phyloP scores from a whole-genome alignment of 1,140 invertebrate species.

The Luehdorfia chinensis region DNA sequence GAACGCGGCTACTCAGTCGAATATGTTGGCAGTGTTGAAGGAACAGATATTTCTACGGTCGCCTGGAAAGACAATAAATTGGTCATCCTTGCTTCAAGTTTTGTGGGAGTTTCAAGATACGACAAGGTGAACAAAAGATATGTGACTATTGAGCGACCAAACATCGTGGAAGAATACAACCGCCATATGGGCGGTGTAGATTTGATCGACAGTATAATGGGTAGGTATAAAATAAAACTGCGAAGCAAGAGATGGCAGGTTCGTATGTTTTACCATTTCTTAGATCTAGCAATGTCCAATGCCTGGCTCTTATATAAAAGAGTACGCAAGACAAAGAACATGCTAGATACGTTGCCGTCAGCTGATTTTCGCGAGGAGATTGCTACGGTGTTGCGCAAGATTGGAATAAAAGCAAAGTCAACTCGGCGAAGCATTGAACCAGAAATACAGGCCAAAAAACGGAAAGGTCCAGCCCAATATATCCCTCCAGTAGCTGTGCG shows the following conservation, averaged over 20 bases:
- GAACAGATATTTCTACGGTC: not conserved
- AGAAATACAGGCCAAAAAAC: conserved; percentile 40
- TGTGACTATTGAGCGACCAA: not conserved
- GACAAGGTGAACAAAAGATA: not conserved
- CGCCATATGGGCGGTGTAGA: conserved; percentile 44
- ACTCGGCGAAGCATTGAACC: conserved; percentile 35
- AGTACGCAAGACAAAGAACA: conserved; percentile 21
- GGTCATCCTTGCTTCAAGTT: not conserved
- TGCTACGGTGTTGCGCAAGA: conserved; percentile 31
- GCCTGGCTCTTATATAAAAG: conserved; percentile 30
- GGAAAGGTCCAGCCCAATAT: conserved; percentile 35
- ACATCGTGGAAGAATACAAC: conserved; percentile 41
- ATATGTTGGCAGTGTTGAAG: conserved; percentile 13
- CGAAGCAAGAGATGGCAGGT: conserved; percentile 21
- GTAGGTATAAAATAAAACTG: conserved; percentile 29
- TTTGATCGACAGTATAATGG: conserved; percentile 39
- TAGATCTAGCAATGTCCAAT: conserved; percentile 34
- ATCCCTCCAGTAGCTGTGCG: conserved; percentile 35
- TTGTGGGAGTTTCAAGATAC: not conserved
- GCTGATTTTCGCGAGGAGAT: conserved; percentile 35
- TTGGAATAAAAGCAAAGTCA: conserved; percentile 34
- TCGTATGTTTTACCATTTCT: conserved; percentile 33
- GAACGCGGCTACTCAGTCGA: conserved; percentile 19
- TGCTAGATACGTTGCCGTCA: conserved; percentile 7
- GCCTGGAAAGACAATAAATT: not conserved